These are phyloP conservation scores for Sturnira hondurensis DNA, from an alignment of 2,113 vertebrate genomes.

Conservation along the genomic window DNA sequence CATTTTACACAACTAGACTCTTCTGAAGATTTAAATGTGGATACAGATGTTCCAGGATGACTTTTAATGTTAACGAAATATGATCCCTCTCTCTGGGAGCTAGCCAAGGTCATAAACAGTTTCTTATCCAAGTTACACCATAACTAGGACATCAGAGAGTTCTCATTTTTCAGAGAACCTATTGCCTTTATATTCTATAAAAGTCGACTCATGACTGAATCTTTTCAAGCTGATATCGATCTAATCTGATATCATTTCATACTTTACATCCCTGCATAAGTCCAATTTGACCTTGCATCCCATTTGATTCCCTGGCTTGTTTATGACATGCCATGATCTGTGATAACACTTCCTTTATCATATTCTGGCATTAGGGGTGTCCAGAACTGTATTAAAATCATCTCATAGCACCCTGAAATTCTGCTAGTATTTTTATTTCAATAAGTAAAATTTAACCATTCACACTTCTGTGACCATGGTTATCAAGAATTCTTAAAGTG, in stretches of 20 bases:
- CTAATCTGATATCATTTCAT: neutral
- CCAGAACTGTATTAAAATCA: neutral
- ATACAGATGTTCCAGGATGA: neutral
- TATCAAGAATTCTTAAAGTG: neutral
- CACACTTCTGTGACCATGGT: neutral
- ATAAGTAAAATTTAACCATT: neutral
- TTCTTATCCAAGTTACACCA: neutral
- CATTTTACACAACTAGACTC: neutral
- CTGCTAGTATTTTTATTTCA: neutral
- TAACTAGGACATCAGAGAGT: neutral
- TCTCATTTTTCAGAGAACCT: neutral
- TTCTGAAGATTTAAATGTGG: neutral
- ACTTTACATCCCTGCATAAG: neutral
- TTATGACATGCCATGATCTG: neutral
- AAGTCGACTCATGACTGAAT: neutral
- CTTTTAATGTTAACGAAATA: neutral
- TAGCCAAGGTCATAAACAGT: neutral
- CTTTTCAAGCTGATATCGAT: neutral
- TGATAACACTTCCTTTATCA: neutral
- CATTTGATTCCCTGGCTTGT: neutral
- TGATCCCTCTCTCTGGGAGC: neutral
- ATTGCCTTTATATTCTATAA: neutral
- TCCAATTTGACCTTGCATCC: neutral
- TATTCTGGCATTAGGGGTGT: neutral
- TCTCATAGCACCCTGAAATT: neutral